phyloP scores from a whole-genome alignment of 2,113 vertebrate species.

The Condylura cristata region DNA sequence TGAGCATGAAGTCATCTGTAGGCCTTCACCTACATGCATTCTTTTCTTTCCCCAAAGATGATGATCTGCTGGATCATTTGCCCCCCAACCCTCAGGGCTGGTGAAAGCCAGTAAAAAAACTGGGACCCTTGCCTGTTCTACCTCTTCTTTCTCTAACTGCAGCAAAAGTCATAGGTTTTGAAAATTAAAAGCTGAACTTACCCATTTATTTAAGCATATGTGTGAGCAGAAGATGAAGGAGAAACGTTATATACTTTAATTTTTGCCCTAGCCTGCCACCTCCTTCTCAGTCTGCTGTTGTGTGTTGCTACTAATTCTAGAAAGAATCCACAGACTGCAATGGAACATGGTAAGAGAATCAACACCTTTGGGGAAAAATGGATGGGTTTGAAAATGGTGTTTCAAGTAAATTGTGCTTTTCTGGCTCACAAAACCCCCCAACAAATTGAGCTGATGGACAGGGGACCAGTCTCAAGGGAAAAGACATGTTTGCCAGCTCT shows the following conservation, averaged over 20 bases:
- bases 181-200: slow-evolving; percentile 65
- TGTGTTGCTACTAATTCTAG: background rate
- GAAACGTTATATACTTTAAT: background rate
- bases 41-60: slow-evolving; percentile 44
- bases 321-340: background rate
- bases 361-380: background rate
- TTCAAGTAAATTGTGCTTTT: background rate
- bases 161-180: slow-evolving; percentile 76
- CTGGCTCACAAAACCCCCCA: background rate
- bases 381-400: background rate
- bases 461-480: background rate
- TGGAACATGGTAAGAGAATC: background rate
- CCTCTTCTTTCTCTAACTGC: slow-evolving; percentile 73
- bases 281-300: background rate
- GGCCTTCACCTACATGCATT: background rate
- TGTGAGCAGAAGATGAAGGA: background rate
- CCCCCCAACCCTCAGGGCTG: background rate
- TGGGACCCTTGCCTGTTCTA: slow-evolving; percentile 49
- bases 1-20: slow-evolving; percentile 54
- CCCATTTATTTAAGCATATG: slow-evolving; percentile 22
- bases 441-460: background rate
- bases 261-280: background rate
- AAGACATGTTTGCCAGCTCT: background rate
- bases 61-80: slow-evolving; percentile 71
- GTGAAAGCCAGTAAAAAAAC: slow-evolving; percentile 66